Evolutionary conservation across 37 sponge, comb jelly and placozoan genomes (phyloP).

Genomic region (Aphrocallistes beatrix): DNA sequence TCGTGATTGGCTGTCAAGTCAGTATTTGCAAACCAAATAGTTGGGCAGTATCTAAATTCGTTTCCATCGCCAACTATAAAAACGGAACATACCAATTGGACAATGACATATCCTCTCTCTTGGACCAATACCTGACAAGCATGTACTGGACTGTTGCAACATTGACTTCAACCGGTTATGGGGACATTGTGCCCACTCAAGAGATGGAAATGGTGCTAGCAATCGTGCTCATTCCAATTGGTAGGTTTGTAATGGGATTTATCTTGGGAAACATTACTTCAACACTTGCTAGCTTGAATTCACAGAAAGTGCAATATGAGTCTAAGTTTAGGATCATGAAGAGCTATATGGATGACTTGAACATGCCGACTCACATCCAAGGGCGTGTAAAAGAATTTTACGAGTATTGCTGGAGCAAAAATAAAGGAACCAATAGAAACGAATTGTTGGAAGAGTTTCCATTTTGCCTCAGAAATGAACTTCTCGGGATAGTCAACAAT

Average conservation of each 20-base stretch:
- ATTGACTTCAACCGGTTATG: conserved; percentile 65
- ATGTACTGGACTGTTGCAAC: conserved; percentile 67
- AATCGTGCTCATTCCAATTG: conserved; percentile 48
- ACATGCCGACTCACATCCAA: conserved; percentile 27
- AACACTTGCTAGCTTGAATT: conserved; percentile 47
- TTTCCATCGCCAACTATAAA: neutral
- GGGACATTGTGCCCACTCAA: conserved; percentile 24
- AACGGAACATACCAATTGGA: neutral
- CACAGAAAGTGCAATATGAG: conserved; percentile 40
- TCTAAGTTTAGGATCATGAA: conserved; percentile 44
- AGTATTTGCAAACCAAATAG: conserved; percentile 28
- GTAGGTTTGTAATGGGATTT: conserved; percentile 62
- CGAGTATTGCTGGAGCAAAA: conserved; percentile 45
- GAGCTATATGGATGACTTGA: conserved; percentile 39
- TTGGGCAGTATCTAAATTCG: conserved; percentile 32
- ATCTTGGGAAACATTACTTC: conserved; percentile 64
- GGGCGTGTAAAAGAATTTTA: conserved; percentile 37
- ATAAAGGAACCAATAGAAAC: conserved; percentile 21
- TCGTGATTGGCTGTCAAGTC: conserved; percentile 46
- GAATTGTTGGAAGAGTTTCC: neutral
- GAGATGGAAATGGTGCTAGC: conserved; percentile 38
- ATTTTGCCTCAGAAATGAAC: neutral
- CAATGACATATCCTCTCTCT: neutral
- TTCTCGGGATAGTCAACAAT: neutral
- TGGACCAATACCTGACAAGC: conserved; percentile 46